Evolutionary conservation across 2,888 invertebrate genomes (phyloP), one percentile per base, ranked within the genome.

Genomic region (Tinea semifulvella): DNA sequence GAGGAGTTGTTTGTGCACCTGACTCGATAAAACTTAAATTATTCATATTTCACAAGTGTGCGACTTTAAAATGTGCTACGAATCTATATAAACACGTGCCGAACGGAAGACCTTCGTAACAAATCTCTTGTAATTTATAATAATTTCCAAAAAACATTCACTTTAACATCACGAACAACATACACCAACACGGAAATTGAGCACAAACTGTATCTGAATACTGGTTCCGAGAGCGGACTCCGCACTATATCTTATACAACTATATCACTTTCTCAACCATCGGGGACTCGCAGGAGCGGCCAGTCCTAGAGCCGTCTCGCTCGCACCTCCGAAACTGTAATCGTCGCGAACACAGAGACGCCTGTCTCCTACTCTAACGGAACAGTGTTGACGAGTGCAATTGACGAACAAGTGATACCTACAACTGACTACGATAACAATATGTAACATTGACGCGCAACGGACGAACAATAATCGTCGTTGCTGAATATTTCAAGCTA

Each of bases 71-170:
- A 66, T 67, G 79, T 82, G 82, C 77, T 64, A 62, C 60, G 63
- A 69, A 60, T 63, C 65, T 71, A 70, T 67, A 69, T 31, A 43
- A 18, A 70, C 65, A 74, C 65, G 81, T 82, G 81, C 75, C 68
- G 54, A 82, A 82, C 81, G 82, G 82, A 82, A 82, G 82, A 82
- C 82, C 68, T 76, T 73, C 60, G 94, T 94, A 83, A 94, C 88
- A 84, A 94, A 94, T 83, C 92, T 88, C 85, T 92, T 92, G 87
- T 92, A 93, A 61, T 65, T 68, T 46, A 46, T 28, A 63, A 60
- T 67, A 66, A n/a, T n/a, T n/a, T n/a, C n/a, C 65, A 58, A 63
- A 68, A 74, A 76, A 71, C 64, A 65, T 69, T 68, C 62, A 44
- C 17, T 65, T 69, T 63, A 72, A 77, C 68, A 69, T 72, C 61